Percentiles rank a stretch among this genome's conserved stretches.
These are phyloP conservation scores for Scaptomyza parva DNA, from an alignment of 2,888 invertebrate genomes.

Conservation along the genomic window DNA sequence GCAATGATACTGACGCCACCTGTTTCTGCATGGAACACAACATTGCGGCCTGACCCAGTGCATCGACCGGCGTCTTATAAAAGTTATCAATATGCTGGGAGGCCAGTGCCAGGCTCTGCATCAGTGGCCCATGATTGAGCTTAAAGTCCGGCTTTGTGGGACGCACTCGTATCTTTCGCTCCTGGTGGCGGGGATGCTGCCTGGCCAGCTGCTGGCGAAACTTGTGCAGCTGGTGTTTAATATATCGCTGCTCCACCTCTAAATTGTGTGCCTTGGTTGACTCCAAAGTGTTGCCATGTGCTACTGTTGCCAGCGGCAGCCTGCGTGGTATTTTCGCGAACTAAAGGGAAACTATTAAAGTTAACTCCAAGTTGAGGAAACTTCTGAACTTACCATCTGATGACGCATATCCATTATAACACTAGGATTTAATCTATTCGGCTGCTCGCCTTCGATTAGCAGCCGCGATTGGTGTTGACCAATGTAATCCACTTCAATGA, in stretches of 20 bases:
- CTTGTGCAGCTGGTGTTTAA: conserved; percentile 82
- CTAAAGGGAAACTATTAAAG: conserved; percentile 43
- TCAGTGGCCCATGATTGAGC: conserved; percentile 74
- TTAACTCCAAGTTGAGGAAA: neutral
- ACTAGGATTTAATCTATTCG: conserved; percentile 77
- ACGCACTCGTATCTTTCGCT: conserved; percentile 44
- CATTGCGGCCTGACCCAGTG: conserved; percentile 62
- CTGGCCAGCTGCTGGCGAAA: conserved; percentile 82
- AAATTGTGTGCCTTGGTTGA: conserved; percentile 82
- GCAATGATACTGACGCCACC: conserved; percentile 51
- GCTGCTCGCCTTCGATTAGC: conserved; percentile 72
- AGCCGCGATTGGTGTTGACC: conserved; percentile 72
- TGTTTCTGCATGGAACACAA: conserved; percentile 59
- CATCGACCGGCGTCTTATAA: conserved; percentile 80
- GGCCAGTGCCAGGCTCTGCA: conserved; percentile 76
- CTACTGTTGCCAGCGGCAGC: conserved; percentile 76
- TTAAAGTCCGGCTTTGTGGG: conserved; percentile 70
- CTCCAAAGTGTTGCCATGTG: conserved; percentile 69
- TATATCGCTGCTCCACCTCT: conserved; percentile 82
- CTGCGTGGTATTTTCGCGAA: conserved; percentile 76
- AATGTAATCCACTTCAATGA: conserved; percentile 83
- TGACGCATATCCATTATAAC: conserved; percentile 84
- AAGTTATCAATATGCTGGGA: conserved; percentile 81
- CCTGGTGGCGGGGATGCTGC: conserved; percentile 51
- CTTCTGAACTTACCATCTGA: conserved; percentile 75